Evolutionary conservation across 1,140 invertebrate genomes (phyloP).

Genomic region (Trypoxylus dichotomus): DNA sequence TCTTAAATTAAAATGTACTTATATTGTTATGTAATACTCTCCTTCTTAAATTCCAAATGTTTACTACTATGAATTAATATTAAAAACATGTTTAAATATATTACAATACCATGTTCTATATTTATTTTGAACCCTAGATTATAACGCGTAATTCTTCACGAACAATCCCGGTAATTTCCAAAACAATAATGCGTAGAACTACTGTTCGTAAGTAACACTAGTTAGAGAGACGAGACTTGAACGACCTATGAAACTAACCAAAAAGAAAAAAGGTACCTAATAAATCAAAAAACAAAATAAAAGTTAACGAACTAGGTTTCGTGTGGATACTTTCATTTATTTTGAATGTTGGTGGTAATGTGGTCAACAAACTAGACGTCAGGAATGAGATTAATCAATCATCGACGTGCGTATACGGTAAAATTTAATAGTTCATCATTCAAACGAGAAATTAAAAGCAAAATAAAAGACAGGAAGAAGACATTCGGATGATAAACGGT

Average conservation of each 20-base stretch:
- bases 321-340: neutral
- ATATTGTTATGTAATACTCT: too few species aligned
- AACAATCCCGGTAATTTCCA: too few species aligned
- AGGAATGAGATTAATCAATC: slow-evolving; percentile 11
- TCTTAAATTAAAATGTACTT: too few species aligned
- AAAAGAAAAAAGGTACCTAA: too few species aligned
- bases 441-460: neutral
- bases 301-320: neutral
- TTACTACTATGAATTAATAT: too few species aligned
- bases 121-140: too few species aligned
- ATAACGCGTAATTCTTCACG: too few species aligned
- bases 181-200: neutral
- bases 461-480: slow-evolving; percentile 3
- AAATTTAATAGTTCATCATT: slow-evolving; percentile 14
- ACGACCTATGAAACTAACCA: neutral
- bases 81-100: too few species aligned
- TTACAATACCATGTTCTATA: too few species aligned
- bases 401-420: slow-evolving; percentile 18
- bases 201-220: neutral
- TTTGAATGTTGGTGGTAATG: neutral
- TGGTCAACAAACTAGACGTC: neutral
- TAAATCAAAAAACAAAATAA: neutral
- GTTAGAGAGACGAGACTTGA: neutral
- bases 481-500: neutral
- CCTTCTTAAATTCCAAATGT: too few species aligned